Conservation (phyloP, 2,113 vertebrate species). For the Spermophilus dauricus region DNA sequence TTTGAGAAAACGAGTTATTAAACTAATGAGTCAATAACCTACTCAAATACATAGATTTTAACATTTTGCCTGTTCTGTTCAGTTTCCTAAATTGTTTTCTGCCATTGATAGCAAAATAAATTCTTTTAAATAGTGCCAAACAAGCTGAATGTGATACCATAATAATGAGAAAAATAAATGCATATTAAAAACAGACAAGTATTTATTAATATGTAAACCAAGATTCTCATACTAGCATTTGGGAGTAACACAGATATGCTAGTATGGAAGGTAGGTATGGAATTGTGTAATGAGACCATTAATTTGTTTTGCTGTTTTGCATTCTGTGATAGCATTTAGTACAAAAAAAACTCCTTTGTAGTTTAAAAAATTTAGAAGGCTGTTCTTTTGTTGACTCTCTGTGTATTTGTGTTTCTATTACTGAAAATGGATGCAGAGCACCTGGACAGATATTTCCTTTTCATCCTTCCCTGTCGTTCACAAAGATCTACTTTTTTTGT, state of each 20-base stretch:
- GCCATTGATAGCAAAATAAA: slow-evolving; percentile 57
- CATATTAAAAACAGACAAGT: slow-evolving; percentile 56
- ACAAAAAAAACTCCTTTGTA: not conserved
- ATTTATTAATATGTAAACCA: slow-evolving; percentile 59
- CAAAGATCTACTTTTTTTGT: not conserved
- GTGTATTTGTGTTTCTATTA: not conserved
- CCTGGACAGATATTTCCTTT: not conserved
- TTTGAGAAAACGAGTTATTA: slow-evolving; percentile 76
- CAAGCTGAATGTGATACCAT: slow-evolving; percentile 39
- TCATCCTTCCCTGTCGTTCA: not conserved
- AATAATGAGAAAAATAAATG: slow-evolving; percentile 62
- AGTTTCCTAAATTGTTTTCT: slow-evolving; percentile 72
- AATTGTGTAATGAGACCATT: not conserved
- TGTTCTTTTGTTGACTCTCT: not conserved
- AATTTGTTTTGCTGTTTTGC: slow-evolving; percentile 25
- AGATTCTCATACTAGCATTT: not conserved
- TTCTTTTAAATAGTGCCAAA: slow-evolving; percentile 64
- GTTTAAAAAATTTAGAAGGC: slow-evolving; percentile 42
- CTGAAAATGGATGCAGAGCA: not conserved
- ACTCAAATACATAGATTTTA: slow-evolving; percentile 69
- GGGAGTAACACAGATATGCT: not conserved
- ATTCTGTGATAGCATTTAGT: slow-evolving; percentile 45
- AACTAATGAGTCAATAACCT: slow-evolving; percentile 69
- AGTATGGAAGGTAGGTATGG: not conserved
- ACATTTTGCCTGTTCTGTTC: slow-evolving; percentile 65